Evolutionary conservation across 1,140 invertebrate genomes (phyloP).

Genomic region (Thaumetopoea pityocampa): DNA sequence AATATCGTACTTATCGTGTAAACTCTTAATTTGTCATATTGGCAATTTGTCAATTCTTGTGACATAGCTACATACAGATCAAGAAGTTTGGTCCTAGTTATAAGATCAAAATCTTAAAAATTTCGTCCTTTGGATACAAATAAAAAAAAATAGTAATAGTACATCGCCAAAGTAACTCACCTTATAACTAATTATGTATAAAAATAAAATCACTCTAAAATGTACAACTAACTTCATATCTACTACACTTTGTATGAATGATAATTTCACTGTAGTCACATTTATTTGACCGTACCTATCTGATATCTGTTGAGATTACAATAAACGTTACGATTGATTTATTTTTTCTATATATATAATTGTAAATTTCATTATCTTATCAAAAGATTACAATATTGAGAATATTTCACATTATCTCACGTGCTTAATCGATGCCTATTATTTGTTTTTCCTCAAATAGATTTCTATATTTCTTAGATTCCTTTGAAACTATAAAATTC

Average conservation of each 20-base stretch:
- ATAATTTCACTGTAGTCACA: background rate
- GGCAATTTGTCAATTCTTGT: too few species aligned
- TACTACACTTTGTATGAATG: slow-evolving; percentile 1
- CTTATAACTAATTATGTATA: slow-evolving; percentile 12
- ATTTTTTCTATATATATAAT: slow-evolving; percentile 9
- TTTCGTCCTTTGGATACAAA: background rate
- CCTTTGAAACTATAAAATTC: too few species aligned
- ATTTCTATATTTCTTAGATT: too few species aligned
- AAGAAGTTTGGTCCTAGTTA: too few species aligned
- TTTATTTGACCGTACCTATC: background rate
- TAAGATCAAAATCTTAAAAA: background rate
- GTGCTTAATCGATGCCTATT: too few species aligned
- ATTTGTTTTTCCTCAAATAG: too few species aligned
- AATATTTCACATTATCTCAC: slow-evolving; percentile 6
- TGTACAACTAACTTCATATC: slow-evolving; percentile 11
- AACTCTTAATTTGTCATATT: too few species aligned
- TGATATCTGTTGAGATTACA: too few species aligned
- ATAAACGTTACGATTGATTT: background rate
- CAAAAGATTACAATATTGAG: background rate
- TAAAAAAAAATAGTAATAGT: background rate
- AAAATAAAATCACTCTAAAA: slow-evolving; percentile 5
- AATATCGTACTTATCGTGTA: too few species aligned
- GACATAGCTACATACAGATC: too few species aligned
- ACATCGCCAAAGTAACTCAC: slow-evolving; percentile 2
- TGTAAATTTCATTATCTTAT: slow-evolving; percentile 6